A percentile compares a stretch with the other conserved stretches of the same genome.
phyloP scores from a whole-genome alignment of 2,797 vertebrate genomes.

The Hapalemur alaotrensis region DNA sequence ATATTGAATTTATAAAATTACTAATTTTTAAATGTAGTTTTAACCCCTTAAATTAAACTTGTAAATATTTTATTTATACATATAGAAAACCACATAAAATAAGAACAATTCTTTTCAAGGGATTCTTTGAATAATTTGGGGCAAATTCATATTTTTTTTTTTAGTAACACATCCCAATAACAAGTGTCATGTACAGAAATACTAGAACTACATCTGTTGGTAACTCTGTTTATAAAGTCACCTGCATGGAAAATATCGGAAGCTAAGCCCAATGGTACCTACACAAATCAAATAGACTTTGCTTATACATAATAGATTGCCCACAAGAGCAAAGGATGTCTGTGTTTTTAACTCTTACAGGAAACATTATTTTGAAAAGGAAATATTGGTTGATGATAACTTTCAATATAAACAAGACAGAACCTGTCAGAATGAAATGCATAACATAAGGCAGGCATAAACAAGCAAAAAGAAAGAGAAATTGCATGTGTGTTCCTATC shows the following conservation, averaged over 20 bases:
- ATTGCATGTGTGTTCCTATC: neutral
- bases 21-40: neutral
- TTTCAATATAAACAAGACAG: neutral
- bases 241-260: neutral
- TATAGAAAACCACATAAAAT: neutral
- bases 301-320: neutral
- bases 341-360: neutral
- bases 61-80: neutral
- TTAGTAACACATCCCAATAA: neutral
- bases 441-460: neutral
- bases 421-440: neutral
- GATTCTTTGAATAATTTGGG: neutral
- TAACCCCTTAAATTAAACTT: neutral
- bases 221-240: neutral
- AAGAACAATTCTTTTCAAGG: neutral
- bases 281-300: neutral
- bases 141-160: neutral
- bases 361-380: neutral
- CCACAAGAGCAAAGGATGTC: neutral
- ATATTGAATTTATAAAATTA: neutral
- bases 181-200: neutral
- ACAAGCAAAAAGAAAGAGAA: neutral
- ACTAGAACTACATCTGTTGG: neutral
- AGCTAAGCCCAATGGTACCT: neutral
- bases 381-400: neutral